Conservation (phyloP, 1,140 invertebrate genomes). For the Trichogramma pretiosum region DNA sequence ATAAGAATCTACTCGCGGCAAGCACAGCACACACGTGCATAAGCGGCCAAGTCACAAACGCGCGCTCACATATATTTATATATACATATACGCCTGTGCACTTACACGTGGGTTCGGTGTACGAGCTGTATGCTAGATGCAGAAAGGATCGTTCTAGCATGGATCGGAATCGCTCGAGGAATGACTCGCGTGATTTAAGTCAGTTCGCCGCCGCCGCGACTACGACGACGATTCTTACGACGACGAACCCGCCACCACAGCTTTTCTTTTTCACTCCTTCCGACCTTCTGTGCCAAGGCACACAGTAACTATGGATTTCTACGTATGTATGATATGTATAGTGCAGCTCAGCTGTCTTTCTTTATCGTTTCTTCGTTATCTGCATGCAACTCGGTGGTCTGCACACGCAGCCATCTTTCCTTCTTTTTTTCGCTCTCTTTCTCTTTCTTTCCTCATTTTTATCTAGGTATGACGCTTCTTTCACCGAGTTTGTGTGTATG, state of each 20-base stretch:
- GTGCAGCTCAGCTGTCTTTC: no score
- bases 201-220: constrained; percentile 18
- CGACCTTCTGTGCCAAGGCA: no score
- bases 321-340: no score
- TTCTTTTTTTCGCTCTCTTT: neutral
- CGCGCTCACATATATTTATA: neutral
- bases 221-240: no score
- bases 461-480: neutral
- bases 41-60: neutral
- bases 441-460: constrained; percentile 1
- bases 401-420: constrained; percentile 5
- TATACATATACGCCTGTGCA: neutral
- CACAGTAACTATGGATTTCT: no score
- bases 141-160: constrained; percentile 12
- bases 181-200: constrained; percentile 28
- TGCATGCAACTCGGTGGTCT: no score
- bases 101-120: neutral
- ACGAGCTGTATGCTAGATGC: constrained; percentile 1
- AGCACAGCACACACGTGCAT: neutral
- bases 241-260: no score
- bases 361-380: no score
- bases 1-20: constrained; percentile 20
- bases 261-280: neutral
- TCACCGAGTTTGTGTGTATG: neutral
- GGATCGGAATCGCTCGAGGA: constrained; percentile 25